Base-by-base conservation (phyloP, 1,140 invertebrate genomes). In the Diabrotica virgifera region DNA sequence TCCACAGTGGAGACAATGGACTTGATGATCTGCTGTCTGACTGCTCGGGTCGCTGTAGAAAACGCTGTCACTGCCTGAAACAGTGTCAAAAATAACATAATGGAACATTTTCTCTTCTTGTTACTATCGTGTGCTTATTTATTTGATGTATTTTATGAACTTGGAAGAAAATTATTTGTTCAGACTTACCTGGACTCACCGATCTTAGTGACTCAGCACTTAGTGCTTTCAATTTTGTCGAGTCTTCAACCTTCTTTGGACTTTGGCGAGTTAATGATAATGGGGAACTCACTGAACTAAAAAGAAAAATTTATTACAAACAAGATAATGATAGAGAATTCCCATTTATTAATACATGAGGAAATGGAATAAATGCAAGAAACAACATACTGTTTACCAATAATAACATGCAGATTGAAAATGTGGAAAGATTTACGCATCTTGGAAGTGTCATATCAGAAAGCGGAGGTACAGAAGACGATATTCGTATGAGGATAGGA, bases 171-270 rank as follows among this genome's bases (percentile, higher is more conserved):
- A 24, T 24, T 24, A 24, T 24, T 24, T 2, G 24, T 24, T 24
- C 24, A 24, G 4, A 46, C 40, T 8, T 10, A 46, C 92, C 91
- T 10, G 92, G 92, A 74, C 91, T 93, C 59, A 91, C 90, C 5
- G 91, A 93, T 62, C 91, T 84, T 59, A 94, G 77, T 0, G 90
- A 93, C 78, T 94, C 91, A 38, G 90, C 90, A 70, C 91, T 93
- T 55, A 92, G 79, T n/a, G 91, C 90, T 79, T 93, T 93, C 35
- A 91, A 82, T 73, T 75, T 74, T 36, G 68, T 62, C 24, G 64
- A 65, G 35, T 76, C 71, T 52, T 65, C 67, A 63, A 68, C 75
- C 11, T 70, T 68, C 72, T 57, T 73, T 60, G 68, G 67, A 65
- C 58, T 74, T 65, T 72, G 70, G 46, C 56, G 46, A 59, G 66